Base-by-base conservation (phyloP, 2,113 vertebrate genomes). In the Chrysochloris asiatica region DNA sequence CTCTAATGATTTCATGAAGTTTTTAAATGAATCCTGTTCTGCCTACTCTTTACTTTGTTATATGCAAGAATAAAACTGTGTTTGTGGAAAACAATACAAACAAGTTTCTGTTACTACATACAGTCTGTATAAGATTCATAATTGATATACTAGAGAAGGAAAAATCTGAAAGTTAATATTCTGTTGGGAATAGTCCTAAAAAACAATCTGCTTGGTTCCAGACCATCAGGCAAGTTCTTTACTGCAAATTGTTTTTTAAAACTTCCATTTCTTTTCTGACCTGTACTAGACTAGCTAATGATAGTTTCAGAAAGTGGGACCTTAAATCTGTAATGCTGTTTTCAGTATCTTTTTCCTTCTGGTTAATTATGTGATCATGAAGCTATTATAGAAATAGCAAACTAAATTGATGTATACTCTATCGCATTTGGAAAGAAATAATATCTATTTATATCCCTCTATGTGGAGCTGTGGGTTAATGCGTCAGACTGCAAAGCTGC, bases 151-250 rank as follows among this genome's bases (percentile, higher is more conserved):
- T 90, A 59, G n/a, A 78, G 92, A 92, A 88, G 71, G 11, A 22
- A 91, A 77, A 80, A 80, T 33, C 91, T 78, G 82, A 95, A 88
- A 96, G 87, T 61, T 85, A 79, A 78, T 87, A 93, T 87, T 81
- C 87, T 61, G 48, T 45, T 88, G 56, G 92, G 16, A 96, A 48
- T 8, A 48, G 63, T 72, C 71, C 91, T 96, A 90, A 94, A 90
- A 94, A 84, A 75, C 94, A 93, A 59, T 82, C 87, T 96, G 86
- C 92, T 92, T 94, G 86, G 56, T 90, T 94, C 78, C 83, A 67
- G 85, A 56, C 4, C 71, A 89, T 94, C 11, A 3, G 28, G 90
- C 47, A 33, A 1, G 6, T 94, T 87, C 71, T 96, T 6, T 4
- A 45, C 50, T 95, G 78, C 21, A 90, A 92, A 95, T 90, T 93